A percentile compares a stretch with the other conserved stretches of the same genome.
Evolutionary conservation across 2,888 invertebrate genomes (phyloP).

Genomic region (Conus canariensis): DNA sequence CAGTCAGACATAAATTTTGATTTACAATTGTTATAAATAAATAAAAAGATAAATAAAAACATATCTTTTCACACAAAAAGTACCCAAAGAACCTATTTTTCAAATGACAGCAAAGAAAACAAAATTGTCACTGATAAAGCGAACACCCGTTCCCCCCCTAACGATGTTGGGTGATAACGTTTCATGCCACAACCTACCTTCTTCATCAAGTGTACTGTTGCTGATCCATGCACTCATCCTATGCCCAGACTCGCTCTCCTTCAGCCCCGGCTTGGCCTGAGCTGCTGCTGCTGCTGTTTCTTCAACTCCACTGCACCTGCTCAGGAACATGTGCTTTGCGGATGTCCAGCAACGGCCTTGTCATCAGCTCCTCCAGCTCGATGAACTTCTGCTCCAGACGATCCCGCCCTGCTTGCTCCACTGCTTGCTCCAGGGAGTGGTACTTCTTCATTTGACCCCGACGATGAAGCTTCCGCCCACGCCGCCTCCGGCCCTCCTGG

Average conservation of each 20-base stretch:
- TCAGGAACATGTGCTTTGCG: constrained; percentile 53
- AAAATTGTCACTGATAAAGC: too few relatives aligned
- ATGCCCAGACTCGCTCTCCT: background rate
- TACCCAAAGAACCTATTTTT: too few relatives aligned
- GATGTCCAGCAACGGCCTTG: constrained; percentile 58
- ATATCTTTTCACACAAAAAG: too few relatives aligned
- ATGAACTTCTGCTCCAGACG: constrained; percentile 64
- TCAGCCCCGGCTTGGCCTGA: background rate
- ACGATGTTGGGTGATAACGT: background rate
- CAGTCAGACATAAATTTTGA: too few relatives aligned
- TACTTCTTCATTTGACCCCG: constrained; percentile 56
- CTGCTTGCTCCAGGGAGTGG: constrained; percentile 58
- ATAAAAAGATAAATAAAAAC: too few relatives aligned
- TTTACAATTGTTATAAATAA: too few relatives aligned
- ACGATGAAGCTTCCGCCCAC: constrained; percentile 45
- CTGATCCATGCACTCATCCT: constrained; percentile 14
- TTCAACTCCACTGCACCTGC: constrained; percentile 60
- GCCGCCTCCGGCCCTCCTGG: constrained; percentile 40
- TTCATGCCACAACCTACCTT: background rate
- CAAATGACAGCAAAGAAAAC: too few relatives aligned
- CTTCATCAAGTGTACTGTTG: constrained; percentile 22
- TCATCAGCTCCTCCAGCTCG: constrained; percentile 64
- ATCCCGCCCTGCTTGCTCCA: constrained; percentile 60
- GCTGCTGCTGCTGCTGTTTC: constrained; percentile 59
- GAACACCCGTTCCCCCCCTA: too few relatives aligned